Base-by-base conservation (phyloP, 2,888 invertebrate species). In the Steromphala cineraria region DNA sequence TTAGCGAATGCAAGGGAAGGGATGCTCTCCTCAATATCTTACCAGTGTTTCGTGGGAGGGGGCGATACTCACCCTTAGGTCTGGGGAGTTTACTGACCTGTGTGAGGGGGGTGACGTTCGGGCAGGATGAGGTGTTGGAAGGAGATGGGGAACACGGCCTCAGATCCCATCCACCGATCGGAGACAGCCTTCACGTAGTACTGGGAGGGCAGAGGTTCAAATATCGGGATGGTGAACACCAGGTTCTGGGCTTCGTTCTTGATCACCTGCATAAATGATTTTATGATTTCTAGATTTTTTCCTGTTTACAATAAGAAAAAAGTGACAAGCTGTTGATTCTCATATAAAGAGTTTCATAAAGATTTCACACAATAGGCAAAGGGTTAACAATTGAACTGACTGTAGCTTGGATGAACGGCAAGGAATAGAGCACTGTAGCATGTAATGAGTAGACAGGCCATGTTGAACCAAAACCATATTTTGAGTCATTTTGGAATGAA, bases 201-300 rank as follows among this genome's bases (percentile, higher is more conserved):
- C 92, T 99, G 98, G 4, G 96, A 95, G 0, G 98, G 98, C 83
- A 98, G 93, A 0, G 98, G 93, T 84, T 94, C 98, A 56, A 96
- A 95, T 76, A 99, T 95, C 0, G 99, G 99, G 90, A 99, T 98
- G 0, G 99, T 99, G 94, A 99, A 98, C 0, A 98, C 95, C 31
- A 99, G 94, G 89, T 96, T 96, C 92, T 98, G 97, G 0, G 96
- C 95, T 88, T 97, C 96, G 17, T 95, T 95, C 0, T 95, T 95
- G 56, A 96, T 94, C 0, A 97, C 97, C 95, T 96, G 90, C 79
- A 94, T n/a, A n/a, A n/a, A n/a, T n/a, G n/a, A n/a, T n/a, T n/a
- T 93, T 90, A 28, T 53, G 36, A 4, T 36, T 36, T 36, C 2
- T 4, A 36, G 2, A 36, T 4, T 36, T 2, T 4, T 2, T 36